These are phyloP conservation scores for Anolis sagrei DNA, from an alignment of 2,113 vertebrate genomes.

Conservation along the genomic window DNA sequence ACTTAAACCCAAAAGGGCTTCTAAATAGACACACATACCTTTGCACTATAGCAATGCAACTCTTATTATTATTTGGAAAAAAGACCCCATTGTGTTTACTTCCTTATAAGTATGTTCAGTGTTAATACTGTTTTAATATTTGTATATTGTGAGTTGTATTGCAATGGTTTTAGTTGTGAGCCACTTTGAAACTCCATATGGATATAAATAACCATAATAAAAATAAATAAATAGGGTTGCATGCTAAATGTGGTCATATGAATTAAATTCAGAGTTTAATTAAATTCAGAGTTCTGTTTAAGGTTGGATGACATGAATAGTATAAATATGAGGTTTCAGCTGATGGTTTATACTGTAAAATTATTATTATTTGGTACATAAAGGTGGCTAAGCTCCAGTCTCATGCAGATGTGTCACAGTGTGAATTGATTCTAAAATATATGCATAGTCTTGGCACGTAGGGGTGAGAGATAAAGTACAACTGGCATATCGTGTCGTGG, in stretches of 20 bases:
- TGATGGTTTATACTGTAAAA: not conserved
- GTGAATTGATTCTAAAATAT: not conserved
- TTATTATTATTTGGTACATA: not conserved
- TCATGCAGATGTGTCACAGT: not conserved
- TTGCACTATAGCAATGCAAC: not conserved
- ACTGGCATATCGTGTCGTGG: too few species aligned
- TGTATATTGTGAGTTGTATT: too few species aligned
- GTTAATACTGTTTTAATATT: too few species aligned
- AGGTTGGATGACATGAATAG: not conserved
- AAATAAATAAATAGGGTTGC: not conserved
- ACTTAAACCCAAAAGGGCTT: not conserved
- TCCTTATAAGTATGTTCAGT: too few species aligned
- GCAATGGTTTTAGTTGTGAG: too few species aligned
- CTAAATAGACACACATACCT: not conserved
- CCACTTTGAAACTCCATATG: too few species aligned
- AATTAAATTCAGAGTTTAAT: too few species aligned
- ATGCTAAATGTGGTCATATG: not conserved
- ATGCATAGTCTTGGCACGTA: not conserved
- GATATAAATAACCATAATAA: too few species aligned
- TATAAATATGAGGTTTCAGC: not conserved
- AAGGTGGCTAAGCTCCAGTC: not conserved
- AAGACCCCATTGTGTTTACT: too few species aligned
- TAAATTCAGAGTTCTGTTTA: not conserved
- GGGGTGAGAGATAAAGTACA: not conserved
- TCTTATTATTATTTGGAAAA: too few species aligned